Conservation (phyloP, 2,797 vertebrate species). For the Pangasius krempfi region DNA sequence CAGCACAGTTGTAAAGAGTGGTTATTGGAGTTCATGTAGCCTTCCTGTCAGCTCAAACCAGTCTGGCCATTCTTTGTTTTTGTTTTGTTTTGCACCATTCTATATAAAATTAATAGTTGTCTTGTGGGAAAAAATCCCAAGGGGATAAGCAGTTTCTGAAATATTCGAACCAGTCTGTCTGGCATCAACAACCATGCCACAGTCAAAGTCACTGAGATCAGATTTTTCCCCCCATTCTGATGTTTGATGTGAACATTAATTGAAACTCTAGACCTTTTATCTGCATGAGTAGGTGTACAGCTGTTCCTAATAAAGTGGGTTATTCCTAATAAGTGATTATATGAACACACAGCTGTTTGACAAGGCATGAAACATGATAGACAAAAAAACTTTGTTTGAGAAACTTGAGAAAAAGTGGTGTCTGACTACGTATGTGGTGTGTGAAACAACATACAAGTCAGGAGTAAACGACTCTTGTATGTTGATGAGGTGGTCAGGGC, state of each 20-base stretch:
- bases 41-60: background rate
- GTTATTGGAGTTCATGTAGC: background rate
- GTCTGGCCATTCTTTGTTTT: background rate
- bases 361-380: background rate
- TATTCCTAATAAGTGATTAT: background rate
- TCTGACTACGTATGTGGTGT: background rate
- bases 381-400: background rate
- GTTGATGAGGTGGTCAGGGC: constrained; percentile 87
- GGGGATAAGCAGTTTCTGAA: background rate
- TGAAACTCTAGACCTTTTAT: background rate
- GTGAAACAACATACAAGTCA: constrained; percentile 82
- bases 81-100: background rate
- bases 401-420: background rate
- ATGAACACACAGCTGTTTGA: background rate
- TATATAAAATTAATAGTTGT: background rate
- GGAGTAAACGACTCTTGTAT: constrained; percentile 92
- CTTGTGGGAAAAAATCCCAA: background rate
- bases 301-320: background rate
- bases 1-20: background rate
- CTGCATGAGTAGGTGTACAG: background rate
- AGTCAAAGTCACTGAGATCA: background rate
- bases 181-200: background rate
- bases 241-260: background rate
- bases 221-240: background rate
- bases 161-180: background rate